Base-by-base conservation (phyloP, 1,140 invertebrate species). In the Polypedilum vanderplanki region DNA sequence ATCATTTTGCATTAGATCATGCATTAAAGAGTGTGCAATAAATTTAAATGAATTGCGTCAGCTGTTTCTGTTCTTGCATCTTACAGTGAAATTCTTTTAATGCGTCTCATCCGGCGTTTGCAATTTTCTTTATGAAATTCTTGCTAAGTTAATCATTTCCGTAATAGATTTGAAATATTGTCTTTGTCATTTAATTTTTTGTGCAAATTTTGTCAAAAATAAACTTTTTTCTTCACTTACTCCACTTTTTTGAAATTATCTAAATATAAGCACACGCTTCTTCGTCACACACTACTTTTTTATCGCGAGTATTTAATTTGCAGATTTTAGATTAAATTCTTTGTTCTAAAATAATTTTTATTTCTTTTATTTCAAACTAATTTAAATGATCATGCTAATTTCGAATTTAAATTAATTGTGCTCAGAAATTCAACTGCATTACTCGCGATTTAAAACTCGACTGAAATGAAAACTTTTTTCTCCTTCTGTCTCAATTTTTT, bases 161-260 rank as follows among this genome's bases (percentile, higher is more conserved):
- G 46, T 12, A 57, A 57, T n/a, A 46, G 41, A 12, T 57, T 12
- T n/a, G 46, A 57, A 12, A 15, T 46, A 10, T 46, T 46, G 15
- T 1, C n/a, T 57, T n/a, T 12, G 15, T 12, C 41, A 57, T 3
- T 46, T 46, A 10, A 46, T 46, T 46, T n/a, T n/a, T n/a, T n/a
- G n/a, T n/a, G n/a, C n/a, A n/a, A n/a, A 33, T 33, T 33, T 33
- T 33, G 1, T 33, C 24, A 33, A 33, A 33, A 5, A 33, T 5
- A 33, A 33, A 5, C 5, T 33, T 15, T 70, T 70, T 18, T 17
- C 65, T 18, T 17, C 65, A 70, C 65, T 70, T 17, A 70, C 65
- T 70, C 65, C 18, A 70, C 17, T 18, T 70, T 8, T 17, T 70
- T 70, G 65, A 70, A 70, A 70, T 70, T 70, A 18, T 70, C 65